Percentiles rank a stretch among this genome's conserved stretches.
phyloP scores from a whole-genome alignment of 2,888 invertebrate species.

The Chrysotoxum bicinctum region DNA sequence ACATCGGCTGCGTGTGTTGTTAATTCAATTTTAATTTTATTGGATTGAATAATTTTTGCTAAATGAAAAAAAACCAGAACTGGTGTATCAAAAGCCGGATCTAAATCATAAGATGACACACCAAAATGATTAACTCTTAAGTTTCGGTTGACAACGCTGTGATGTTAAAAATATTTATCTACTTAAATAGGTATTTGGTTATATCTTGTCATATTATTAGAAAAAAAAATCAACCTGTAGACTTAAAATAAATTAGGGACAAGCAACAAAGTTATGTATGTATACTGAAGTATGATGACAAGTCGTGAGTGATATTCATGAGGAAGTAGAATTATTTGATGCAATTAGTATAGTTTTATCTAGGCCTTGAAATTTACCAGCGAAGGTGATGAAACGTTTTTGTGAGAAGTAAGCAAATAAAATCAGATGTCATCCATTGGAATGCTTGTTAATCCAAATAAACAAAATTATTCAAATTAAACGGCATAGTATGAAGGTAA shows the following conservation, averaged over 20 bases:
- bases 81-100: constrained; percentile 58
- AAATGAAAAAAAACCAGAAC: not conserved
- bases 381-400: not conserved
- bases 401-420: not conserved
- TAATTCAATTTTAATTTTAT: constrained; percentile 45
- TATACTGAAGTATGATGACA: not conserved
- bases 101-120: constrained; percentile 49
- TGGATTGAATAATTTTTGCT: constrained; percentile 57
- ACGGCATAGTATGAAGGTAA: too few species aligned
- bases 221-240: not conserved
- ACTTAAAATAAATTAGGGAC: not conserved
- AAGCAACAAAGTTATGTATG: not conserved
- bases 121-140: not conserved
- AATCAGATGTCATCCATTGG: not conserved
- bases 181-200: too few species aligned
- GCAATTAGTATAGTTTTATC: not conserved
- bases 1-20: constrained; percentile 20
- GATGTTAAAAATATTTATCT: too few species aligned
- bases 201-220: not conserved
- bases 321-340: constrained; percentile 1
- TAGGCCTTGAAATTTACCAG: not conserved
- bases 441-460: too few species aligned
- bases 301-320: not conserved
- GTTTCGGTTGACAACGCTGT: constrained; percentile 11
- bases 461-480: too few species aligned